These are phyloP conservation scores for Plutomurus gul DNA, from an alignment of 1,140 invertebrate genomes.

Conservation along the genomic window DNA sequence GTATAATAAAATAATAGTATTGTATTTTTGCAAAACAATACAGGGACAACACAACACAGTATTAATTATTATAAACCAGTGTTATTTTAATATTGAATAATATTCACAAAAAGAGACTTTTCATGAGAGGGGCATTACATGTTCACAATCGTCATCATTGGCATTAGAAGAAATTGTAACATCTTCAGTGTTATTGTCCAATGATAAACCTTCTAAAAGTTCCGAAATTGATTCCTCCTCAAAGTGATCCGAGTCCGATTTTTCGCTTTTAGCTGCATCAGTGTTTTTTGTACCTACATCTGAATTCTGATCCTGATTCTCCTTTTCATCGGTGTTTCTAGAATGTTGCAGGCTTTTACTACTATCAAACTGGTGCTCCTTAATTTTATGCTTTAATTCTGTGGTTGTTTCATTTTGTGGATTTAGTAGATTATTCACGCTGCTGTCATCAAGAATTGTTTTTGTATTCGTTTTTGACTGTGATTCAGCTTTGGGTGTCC, in stretches of 20 bases:
- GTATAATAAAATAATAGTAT: background rate
- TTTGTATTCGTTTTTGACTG: no score
- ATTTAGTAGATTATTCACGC: no score
- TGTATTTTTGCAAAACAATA: background rate
- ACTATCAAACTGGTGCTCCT: no score
- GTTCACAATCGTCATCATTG: conserved; percentile 31
- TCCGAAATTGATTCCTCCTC: conserved; percentile 8
- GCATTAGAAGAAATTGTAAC: conserved; percentile 29
- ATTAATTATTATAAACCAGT: background rate
- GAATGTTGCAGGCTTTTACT: no score
- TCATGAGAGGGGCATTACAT: conserved; percentile 20
- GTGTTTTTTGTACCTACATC: background rate
- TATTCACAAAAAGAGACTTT: background rate
- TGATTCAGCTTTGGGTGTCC: no score
- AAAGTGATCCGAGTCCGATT: background rate
- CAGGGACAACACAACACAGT: background rate
- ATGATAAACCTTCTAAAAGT: background rate
- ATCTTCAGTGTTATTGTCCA: conserved; percentile 40
- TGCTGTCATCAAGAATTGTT: no score
- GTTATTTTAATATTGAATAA: background rate
- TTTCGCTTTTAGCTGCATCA: background rate
- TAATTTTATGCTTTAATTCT: no score
- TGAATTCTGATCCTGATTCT: background rate
- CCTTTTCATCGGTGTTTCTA: background rate
- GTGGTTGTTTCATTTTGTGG: no score